Conservation (phyloP, 37 sponge, comb jelly and placozoan species). For the Hexactinellida sp. region DNA sequence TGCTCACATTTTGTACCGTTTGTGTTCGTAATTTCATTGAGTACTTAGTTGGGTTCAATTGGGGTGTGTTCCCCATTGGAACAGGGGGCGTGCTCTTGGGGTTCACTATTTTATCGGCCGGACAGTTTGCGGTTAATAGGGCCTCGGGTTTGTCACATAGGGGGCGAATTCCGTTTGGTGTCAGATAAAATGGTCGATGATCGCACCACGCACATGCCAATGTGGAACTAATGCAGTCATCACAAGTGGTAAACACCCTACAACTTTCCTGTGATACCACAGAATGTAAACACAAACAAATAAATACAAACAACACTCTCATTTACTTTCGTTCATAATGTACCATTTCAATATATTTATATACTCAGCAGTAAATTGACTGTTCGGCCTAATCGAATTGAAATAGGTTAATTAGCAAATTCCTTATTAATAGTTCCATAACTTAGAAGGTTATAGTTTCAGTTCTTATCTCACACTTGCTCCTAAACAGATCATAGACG, state of each 20-base stretch:
- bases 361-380: no score
- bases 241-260: slow-evolving; percentile 24
- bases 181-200: background rate
- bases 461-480: no score
- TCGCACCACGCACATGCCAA: slow-evolving; percentile 60
- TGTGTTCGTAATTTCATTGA: background rate
- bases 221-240: slow-evolving; percentile 31
- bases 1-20: background rate
- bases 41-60: background rate
- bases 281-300: background rate
- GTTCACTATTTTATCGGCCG: background rate
- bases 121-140: slow-evolving; percentile 19
- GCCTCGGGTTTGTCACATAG: slow-evolving; percentile 28
- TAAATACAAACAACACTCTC: no score
- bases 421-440: no score
- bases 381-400: no score
- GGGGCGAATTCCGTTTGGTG: background rate
- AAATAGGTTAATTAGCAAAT: no score
- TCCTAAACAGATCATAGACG: no score
- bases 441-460: no score
- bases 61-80: background rate
- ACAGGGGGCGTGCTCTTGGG: slow-evolving; percentile 16
- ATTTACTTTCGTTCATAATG: no score
- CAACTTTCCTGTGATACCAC: background rate
- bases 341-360: no score